Percentiles rank a stretch among this genome's conserved stretches.
Evolutionary conservation across 2,888 invertebrate species (phyloP).

Genomic region (Phalera bucephala): DNA sequence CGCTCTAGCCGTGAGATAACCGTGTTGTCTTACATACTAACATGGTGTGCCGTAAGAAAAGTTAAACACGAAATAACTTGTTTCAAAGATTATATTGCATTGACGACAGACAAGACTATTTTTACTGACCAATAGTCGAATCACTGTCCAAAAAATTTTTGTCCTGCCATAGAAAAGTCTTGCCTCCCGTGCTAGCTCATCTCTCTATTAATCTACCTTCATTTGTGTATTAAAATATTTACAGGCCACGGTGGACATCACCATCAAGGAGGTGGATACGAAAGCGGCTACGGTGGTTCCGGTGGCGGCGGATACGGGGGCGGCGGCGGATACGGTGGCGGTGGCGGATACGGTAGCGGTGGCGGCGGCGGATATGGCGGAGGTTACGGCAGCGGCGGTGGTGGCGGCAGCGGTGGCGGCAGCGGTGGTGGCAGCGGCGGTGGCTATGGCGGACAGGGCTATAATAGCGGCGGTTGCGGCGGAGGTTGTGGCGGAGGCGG

Average conservation of each 20-base stretch:
- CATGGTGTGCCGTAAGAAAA: too few relatives aligned
- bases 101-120: too few relatives aligned
- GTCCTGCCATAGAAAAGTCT: too few relatives aligned
- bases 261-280: slow-evolving; percentile 25
- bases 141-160: too few relatives aligned
- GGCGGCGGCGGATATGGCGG: slow-evolving; percentile 12
- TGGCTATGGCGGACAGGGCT: slow-evolving; percentile 13
- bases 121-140: too few relatives aligned
- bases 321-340: slow-evolving; percentile 16
- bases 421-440: slow-evolving; percentile 19
- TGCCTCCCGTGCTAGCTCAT: too few relatives aligned
- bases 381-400: slow-evolving; percentile 14
- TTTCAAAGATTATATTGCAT: too few relatives aligned
- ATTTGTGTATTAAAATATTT: too few relatives aligned
- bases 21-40: too few relatives aligned
- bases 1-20: too few relatives aligned
- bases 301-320: slow-evolving; percentile 15
- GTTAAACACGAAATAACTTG: too few relatives aligned
- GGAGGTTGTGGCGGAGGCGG: slow-evolving; percentile 28
- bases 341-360: slow-evolving; percentile 14
- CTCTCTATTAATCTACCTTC: too few relatives aligned
- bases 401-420: slow-evolving; percentile 13
- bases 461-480: slow-evolving; percentile 23
- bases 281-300: slow-evolving; percentile 20
- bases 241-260: slow-evolving; percentile 19